These are phyloP conservation scores for Apostichopus japonicus DNA, from an alignment of 35 echinoderm and acorn worm genomes.

Conservation along the genomic window DNA sequence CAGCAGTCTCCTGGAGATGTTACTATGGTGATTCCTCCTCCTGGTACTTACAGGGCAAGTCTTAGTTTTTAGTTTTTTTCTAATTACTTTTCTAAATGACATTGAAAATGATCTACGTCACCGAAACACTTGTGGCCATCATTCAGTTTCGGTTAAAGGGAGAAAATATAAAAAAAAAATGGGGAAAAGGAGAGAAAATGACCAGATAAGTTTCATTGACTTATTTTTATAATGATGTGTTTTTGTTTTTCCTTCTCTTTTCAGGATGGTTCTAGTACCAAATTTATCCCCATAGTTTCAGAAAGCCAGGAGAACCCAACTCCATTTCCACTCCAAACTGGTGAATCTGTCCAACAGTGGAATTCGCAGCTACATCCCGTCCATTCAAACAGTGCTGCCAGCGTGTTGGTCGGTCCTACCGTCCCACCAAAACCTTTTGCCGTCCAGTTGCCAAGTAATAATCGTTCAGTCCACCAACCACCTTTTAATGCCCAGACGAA, in stretches of 20 bases:
- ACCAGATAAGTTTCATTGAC: too few relatives aligned
- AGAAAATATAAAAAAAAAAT: too few relatives aligned
- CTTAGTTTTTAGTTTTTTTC: too few relatives aligned
- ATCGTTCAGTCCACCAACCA: not conserved
- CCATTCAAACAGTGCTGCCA: constrained; percentile 3
- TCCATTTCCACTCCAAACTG: not conserved
- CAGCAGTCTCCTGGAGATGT: not conserved
- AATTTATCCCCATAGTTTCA: constrained; percentile 5
- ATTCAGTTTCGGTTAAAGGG: too few relatives aligned
- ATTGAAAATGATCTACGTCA: too few relatives aligned
- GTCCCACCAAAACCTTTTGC: not conserved
- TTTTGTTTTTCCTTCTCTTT: not conserved
- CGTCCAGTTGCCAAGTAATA: not conserved
- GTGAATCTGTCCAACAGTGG: not conserved
- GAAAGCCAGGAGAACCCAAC: not conserved
- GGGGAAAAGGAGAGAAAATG: too few relatives aligned
- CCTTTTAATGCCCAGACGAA: not conserved
- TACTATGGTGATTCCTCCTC: constrained; percentile 10
- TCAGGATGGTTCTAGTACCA: not conserved
- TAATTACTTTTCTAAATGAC: too few relatives aligned
- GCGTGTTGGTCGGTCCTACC: not conserved
- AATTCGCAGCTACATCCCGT: not conserved
- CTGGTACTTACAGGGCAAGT: constrained; percentile 27
- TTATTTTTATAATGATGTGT: too few relatives aligned
- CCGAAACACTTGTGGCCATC: too few relatives aligned